These are phyloP conservation scores for Myotis davidii DNA, from an alignment of 2,113 vertebrate species.

Conservation along the genomic window DNA sequence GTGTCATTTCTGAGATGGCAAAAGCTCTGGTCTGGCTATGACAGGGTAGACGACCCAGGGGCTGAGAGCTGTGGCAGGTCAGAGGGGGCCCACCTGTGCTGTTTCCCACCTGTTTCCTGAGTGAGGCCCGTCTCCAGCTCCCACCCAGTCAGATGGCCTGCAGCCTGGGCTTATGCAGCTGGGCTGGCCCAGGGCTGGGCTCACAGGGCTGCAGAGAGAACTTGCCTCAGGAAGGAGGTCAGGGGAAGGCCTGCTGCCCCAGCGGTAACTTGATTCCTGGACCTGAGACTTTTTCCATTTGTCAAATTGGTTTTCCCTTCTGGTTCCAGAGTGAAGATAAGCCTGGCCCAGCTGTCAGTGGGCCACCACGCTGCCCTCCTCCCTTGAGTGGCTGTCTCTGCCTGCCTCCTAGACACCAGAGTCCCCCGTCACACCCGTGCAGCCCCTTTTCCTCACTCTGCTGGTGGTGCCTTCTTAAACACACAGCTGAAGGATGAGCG, in stretches of 20 bases:
- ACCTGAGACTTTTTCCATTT: constrained; percentile 21
- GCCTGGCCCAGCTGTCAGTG: neutral
- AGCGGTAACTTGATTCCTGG: constrained; percentile 46
- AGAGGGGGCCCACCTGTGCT: neutral
- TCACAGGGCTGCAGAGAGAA: neutral
- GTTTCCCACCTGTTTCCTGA: neutral
- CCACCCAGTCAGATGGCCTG: neutral
- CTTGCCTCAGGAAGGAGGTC: neutral
- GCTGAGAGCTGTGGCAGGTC: neutral
- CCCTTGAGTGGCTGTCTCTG: neutral
- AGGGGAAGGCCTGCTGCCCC: neutral
- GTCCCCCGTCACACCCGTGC: neutral
- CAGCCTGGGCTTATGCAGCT: neutral
- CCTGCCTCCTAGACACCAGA: neutral
- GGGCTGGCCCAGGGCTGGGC: neutral
- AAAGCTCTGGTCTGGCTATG: neutral
- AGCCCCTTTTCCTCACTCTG: neutral
- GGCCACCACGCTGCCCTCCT: neutral
- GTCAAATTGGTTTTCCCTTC: constrained; percentile 50
- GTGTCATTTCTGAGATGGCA: neutral
- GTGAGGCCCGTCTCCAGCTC: neutral
- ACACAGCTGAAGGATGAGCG: neutral
- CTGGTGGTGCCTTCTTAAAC: neutral
- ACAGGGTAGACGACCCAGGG: neutral
- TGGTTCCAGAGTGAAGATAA: constrained; percentile 40